phyloP scores from a whole-genome alignment of 2,113 vertebrate species.

The Phaetusa simplex region DNA sequence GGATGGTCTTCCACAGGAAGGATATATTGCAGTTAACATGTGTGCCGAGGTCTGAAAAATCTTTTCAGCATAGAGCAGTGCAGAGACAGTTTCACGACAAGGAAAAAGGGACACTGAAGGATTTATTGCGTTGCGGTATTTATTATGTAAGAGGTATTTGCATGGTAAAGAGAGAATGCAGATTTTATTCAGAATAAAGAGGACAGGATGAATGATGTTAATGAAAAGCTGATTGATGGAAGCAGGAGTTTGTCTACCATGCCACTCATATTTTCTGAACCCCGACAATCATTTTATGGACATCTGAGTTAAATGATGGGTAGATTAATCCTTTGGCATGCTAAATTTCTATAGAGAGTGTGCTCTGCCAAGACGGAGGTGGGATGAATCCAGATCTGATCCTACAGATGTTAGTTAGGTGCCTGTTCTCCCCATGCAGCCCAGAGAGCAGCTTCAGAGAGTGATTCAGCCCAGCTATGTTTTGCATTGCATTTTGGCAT shows the following conservation, averaged over 20 bases:
- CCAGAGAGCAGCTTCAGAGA: not conserved
- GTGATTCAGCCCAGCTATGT: not conserved
- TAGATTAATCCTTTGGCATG: not conserved
- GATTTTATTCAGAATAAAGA: conserved; percentile 3
- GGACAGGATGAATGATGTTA: conserved; percentile 12
- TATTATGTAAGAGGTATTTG: conserved; percentile 45
- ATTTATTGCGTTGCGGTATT: not conserved
- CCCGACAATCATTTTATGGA: not conserved
- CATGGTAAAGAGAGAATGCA: conserved; percentile 25
- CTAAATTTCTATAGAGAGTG: not conserved
- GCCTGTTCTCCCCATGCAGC: not conserved
- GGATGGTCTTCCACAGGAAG: not conserved
- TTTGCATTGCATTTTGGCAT: conserved; percentile 1
- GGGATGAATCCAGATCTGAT: conserved; percentile 3
- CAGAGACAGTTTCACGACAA: not conserved
- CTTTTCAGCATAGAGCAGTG: not conserved
- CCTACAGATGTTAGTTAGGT: not conserved
- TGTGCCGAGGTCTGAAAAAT: not conserved
- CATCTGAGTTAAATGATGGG: not conserved
- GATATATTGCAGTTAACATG: not conserved
- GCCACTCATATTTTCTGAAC: conserved; percentile 1
- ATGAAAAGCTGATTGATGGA: conserved; percentile 44
- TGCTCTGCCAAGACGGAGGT: not conserved
- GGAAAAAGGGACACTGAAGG: not conserved
- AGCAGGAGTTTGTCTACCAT: conserved; percentile 1